Evolutionary conservation across 1,140 invertebrate genomes (phyloP).

Genomic region (Cherax destructor): DNA sequence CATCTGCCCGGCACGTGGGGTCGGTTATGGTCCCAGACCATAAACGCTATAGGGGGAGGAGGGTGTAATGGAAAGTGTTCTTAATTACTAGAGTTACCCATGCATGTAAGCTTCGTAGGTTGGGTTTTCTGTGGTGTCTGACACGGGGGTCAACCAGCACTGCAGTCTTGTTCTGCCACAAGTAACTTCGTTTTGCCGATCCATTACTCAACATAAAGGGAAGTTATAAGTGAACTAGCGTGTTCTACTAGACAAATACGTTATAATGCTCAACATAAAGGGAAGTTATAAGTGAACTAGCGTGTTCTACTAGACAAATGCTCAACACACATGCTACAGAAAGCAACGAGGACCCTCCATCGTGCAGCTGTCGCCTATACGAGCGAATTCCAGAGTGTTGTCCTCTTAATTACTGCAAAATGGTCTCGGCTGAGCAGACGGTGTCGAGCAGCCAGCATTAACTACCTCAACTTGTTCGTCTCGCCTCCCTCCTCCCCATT

Average conservation of each 20-base stretch:
- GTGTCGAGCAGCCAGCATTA: background rate
- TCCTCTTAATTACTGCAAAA: slow-evolving; percentile 34
- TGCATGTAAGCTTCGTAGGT: slow-evolving; percentile 19
- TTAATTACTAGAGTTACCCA: slow-evolving; percentile 45
- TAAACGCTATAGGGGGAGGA: slow-evolving; percentile 14
- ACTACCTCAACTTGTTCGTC: background rate
- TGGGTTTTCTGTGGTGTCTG: slow-evolving; percentile 14
- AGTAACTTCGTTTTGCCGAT: too few relatives aligned
- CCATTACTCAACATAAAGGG: too few relatives aligned
- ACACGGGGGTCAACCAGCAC: too few relatives aligned
- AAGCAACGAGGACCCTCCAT: background rate
- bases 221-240: too few relatives aligned
- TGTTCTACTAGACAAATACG: too few relatives aligned
- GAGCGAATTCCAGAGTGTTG: background rate
- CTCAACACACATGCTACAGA: too few relatives aligned
- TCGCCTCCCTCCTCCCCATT: background rate
- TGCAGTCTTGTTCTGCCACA: too few relatives aligned
- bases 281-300: too few relatives aligned
- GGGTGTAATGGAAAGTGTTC: slow-evolving; percentile 10
- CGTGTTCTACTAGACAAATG: too few relatives aligned
- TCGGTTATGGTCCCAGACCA: slow-evolving; percentile 40
- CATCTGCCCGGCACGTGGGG: slow-evolving; percentile 55
- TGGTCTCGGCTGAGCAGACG: background rate
- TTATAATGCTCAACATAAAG: too few relatives aligned
- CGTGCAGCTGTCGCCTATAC: background rate